These are phyloP conservation scores for Ametastegia equiseti DNA, from an alignment of 2,888 invertebrate species.

Conservation along the genomic window DNA sequence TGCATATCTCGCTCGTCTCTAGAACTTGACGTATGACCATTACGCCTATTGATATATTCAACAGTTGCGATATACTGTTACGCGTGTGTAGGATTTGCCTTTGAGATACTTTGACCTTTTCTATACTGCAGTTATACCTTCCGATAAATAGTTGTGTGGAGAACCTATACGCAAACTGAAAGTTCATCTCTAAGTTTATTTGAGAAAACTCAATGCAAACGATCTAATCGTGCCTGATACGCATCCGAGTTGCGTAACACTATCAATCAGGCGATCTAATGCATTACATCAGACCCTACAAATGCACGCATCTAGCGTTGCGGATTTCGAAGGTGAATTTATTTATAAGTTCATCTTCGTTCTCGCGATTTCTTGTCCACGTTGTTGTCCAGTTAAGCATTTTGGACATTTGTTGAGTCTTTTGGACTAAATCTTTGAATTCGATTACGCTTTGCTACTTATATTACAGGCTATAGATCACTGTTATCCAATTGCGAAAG, in stretches of 20 bases:
- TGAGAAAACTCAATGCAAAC: neutral
- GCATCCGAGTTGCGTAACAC: neutral
- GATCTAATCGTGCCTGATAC: neutral
- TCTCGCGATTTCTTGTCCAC: too few relatives aligned
- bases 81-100: constrained; percentile 63
- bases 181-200: constrained; percentile 22
- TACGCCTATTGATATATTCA: neutral
- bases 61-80: neutral
- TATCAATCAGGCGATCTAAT: too few relatives aligned
- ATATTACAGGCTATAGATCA: neutral
- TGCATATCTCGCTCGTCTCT: neutral
- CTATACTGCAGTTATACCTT: neutral
- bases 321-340: too few relatives aligned
- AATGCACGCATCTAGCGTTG: neutral
- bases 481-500: neutral
- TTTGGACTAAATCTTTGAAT: neutral
- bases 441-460: neutral
- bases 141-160: neutral
- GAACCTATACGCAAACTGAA: neutral
- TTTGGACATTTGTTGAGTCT: too few relatives aligned
- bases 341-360: too few relatives aligned
- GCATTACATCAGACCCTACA: neutral
- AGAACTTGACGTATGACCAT: neutral
- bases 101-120: constrained; percentile 68
- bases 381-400: too few relatives aligned